These are phyloP conservation scores for Syncerus caffer DNA, from an alignment of 2,797 vertebrate genomes.

Conservation along the genomic window DNA sequence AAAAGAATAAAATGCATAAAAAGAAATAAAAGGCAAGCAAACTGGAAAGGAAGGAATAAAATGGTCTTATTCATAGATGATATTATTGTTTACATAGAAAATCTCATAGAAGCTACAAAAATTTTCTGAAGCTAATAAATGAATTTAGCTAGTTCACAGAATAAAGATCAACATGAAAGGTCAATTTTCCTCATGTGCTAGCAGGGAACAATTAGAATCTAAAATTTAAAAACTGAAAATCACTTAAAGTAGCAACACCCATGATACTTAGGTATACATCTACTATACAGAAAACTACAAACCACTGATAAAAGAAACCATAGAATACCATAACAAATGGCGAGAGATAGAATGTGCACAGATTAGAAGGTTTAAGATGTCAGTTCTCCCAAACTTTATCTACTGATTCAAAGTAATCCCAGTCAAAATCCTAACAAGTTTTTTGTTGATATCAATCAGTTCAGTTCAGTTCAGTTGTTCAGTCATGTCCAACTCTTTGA, in stretches of 20 bases:
- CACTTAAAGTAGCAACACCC: not conserved
- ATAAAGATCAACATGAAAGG: not conserved
- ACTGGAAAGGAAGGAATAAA: not conserved
- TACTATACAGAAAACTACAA: not conserved
- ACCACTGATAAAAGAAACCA: not conserved
- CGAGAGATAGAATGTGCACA: not conserved
- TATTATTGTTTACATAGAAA: not conserved
- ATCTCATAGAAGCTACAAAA: not conserved
- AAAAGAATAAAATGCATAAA: not conserved
- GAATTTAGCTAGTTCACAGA: not conserved
- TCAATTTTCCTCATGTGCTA: not conserved
- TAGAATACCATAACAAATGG: not conserved
- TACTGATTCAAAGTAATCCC: not conserved
- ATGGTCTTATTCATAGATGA: not conserved
- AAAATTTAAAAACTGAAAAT: not conserved
- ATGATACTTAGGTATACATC: not conserved
- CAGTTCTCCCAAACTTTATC: not conserved
- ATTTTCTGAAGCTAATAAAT: not conserved
- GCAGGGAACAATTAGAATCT: not conserved
- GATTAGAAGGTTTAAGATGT: not conserved
- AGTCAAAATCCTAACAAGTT: not conserved
- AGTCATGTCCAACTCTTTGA: too few relatives aligned
- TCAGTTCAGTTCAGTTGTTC: too few relatives aligned
- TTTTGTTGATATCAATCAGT: not conserved
- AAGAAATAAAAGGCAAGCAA: not conserved